Base-by-base conservation (phyloP, 2,888 invertebrate genomes). In the Panopea generosa region DNA sequence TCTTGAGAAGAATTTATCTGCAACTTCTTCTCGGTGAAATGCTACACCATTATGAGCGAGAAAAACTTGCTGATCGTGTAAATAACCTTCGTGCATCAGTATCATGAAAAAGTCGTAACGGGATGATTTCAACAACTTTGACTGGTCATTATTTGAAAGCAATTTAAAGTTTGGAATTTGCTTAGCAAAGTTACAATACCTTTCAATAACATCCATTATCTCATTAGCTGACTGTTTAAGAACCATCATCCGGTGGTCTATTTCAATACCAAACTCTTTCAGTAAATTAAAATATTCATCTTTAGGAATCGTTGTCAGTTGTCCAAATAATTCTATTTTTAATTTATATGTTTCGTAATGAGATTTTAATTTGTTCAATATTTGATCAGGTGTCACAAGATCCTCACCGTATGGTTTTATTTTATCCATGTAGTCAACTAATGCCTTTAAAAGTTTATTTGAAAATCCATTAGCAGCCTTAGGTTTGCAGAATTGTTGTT, bases 141-240 rank as follows among this genome's bases (percentile, higher is more conserved):
- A 27, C 55, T 80, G 80, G 50, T 80, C 80, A 16, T 60, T 22
- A n/a, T 63, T 59, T 24, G 56, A 45, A 7, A 80, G 47, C 6
- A 47, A 16, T 1, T 26, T 26, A 49, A 80, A 80, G 16, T 69
- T 62, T n/a, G 80, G 80, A 11, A 80, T 53, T 38, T 47, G 27
- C 26, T 80, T 76, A 7, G 73, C 65, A 53, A 73, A 80, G 11
- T 77, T 67, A 61, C 77, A 77, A 24, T 77, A 81, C 20, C 62
- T 63, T 38, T 67, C 72, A 11, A 77, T 63, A 9, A 71, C 33
- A 1, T 52, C 60, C 50, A 74, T 71, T 4, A 74, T 33, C n/a
- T 67, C 70, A 16, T 49, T 52, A n/a, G 53, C 38, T 38, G 53
- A 75, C 20, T 43, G 29, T 65, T 75, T 74, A 9, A 81, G 22